Evolutionary conservation across 37 sponge, comb jelly and placozoan species (phyloP).

Genomic region (Dysidea cf. avara): DNA sequence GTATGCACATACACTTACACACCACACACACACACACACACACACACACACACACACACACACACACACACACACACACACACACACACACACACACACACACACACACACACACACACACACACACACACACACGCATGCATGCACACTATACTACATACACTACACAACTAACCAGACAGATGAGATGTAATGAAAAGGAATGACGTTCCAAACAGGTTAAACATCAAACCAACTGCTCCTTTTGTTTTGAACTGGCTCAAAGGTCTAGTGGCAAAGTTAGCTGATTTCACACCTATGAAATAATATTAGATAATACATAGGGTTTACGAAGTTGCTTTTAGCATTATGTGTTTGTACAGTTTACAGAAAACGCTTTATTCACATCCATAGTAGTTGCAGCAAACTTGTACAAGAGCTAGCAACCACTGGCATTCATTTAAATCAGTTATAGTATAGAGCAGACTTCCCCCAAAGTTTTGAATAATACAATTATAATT

Average conservation of each 20-base stretch:
- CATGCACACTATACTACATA: slow-evolving; percentile 1
- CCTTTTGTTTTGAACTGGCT: slow-evolving; percentile 84
- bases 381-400: no score
- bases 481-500: not conserved
- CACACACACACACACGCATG: slow-evolving; percentile 7
- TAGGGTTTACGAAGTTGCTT: not conserved
- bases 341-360: not conserved
- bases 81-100: slow-evolving; percentile 1
- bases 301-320: not conserved
- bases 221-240: slow-evolving; percentile 72
- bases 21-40: no score
- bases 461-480: not conserved
- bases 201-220: slow-evolving; percentile 85
- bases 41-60: slow-evolving; percentile 16
- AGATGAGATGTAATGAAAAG: slow-evolving; percentile 91
- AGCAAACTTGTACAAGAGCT: no score
- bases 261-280: slow-evolving; percentile 65
- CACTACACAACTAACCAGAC: slow-evolving; percentile 52
- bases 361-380: no score
- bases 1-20: no score
- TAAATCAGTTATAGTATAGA: no score
- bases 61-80: slow-evolving; percentile 12
- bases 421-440: no score
- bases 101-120: slow-evolving; percentile 16
- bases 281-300: slow-evolving; percentile 53